A percentile compares a stretch with the other conserved stretches of the same genome.
Conservation (phyloP, 1,140 invertebrate genomes). For the Zaprionus gabonicus region DNA sequence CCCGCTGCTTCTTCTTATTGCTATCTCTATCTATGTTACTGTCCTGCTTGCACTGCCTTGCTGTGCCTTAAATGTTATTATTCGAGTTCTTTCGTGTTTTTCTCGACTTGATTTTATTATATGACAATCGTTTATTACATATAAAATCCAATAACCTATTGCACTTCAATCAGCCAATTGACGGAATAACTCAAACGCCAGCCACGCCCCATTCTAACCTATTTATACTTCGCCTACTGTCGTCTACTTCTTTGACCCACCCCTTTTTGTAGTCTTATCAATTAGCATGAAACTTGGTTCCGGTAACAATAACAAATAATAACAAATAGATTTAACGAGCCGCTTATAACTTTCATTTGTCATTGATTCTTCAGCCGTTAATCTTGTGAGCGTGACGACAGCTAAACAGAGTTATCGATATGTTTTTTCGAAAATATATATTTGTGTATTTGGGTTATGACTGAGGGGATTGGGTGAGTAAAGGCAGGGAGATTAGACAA, state of each 20-base stretch:
- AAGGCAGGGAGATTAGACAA: not conserved
- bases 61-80: constrained; percentile 28
- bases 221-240: too few species aligned
- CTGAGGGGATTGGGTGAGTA: not conserved
- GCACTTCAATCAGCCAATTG: constrained; percentile 50
- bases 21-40: not conserved
- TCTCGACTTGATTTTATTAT: constrained; percentile 48
- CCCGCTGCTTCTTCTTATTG: constrained; percentile 18
- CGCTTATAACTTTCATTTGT: constrained; percentile 44
- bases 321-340: constrained; percentile 41
- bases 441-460: not conserved
- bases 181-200: constrained; percentile 11
- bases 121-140: constrained; percentile 58
- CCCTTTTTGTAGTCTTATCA: constrained; percentile 19
- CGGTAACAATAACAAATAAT: constrained; percentile 14
- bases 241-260: not conserved
- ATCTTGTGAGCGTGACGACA: constrained; percentile 30
- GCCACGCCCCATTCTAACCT: not conserved
- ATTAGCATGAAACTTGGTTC: constrained; percentile 25
- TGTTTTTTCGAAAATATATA: not conserved
- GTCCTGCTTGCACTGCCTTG: not conserved
- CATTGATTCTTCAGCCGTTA: constrained; percentile 27
- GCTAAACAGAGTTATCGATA: constrained; percentile 9
- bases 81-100: constrained; percentile 24
- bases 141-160: constrained; percentile 37